Evolutionary conservation across 2,113 vertebrate genomes (phyloP), one percentile per base, ranked within the genome.

Genomic region (Todiramphus chloris): DNA sequence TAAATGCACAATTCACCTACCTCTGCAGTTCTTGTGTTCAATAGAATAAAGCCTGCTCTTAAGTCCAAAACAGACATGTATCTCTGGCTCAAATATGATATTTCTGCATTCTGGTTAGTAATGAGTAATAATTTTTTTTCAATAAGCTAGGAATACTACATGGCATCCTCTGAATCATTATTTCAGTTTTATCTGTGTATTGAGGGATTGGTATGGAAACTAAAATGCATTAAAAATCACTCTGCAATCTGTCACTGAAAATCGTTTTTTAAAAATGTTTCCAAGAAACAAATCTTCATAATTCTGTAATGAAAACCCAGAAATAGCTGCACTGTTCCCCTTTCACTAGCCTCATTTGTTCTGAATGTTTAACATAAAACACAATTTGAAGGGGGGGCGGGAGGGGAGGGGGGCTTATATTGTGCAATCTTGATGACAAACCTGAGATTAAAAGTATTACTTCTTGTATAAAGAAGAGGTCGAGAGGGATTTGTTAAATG

Each of bases 221-320:
- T 44, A 70, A 91, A 94, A 87, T 4, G 9, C 24, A 51, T 68
- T 55, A 41, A 28, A 30, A 92, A 76, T 30, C 43, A 90, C 41
- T 76, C 69, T 91, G 58, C 73, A 93, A 83, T 89, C 77, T 94
- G 76, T 66, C 39, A 67, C 60, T 76, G 86, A 69, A 93, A 90
- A 79, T 24, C 1, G 10, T 66, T 81, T 63, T 55, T 35, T 0
- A 58, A 86, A 84, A 82, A 75, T 46, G 41, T 5, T 94, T 92
- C 87, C 77, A 96, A 73, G 48, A 84, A 89, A 93, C 31, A 80
- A 63, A 79, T 91, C 58, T 84, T 92, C n/a, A 19, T 76, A 89
- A 84, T 53, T 83, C 44, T 69, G 27, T 79, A 91, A 92, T 46
- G 74, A 93, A 70, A 96, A 60, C 14, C 13, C 53, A 77, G 53